A percentile compares a stretch with the other conserved stretches of the same genome.
Conservation (phyloP, 2,113 vertebrate species). For the Indicator maculatus region DNA sequence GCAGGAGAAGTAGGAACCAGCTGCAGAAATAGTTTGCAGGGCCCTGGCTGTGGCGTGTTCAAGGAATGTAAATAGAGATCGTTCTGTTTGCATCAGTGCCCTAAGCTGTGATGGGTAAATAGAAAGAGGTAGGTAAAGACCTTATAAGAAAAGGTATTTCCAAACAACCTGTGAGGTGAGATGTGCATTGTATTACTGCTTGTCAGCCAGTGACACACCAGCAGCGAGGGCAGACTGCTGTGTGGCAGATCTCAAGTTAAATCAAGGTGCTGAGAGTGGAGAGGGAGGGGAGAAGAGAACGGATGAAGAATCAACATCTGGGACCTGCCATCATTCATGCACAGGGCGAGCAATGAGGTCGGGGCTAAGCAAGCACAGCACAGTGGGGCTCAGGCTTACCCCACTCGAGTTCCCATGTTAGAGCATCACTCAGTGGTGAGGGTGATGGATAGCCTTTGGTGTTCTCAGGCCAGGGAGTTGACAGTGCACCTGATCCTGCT, state of each 20-base stretch:
- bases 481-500: not conserved
- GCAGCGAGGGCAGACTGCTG: not conserved
- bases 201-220: not conserved
- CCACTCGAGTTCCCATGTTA: not conserved
- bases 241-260: not conserved
- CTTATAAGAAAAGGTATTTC: not conserved
- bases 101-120: not conserved
- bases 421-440: not conserved
- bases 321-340: not conserved
- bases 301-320: not conserved
- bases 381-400: not conserved
- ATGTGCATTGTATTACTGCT: not conserved
- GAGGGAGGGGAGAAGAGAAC: not conserved
- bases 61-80: not conserved
- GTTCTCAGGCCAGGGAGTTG: not conserved
- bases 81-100: accelerated
- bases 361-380: not conserved
- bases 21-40: not conserved
- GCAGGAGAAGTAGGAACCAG: not conserved
- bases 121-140: not conserved
- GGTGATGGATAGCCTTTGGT: not conserved
- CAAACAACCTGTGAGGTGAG: not conserved
- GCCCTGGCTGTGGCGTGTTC: not conserved
- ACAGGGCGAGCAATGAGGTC: accelerated
- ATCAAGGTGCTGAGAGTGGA: not conserved